These are phyloP conservation scores for Ligdia adustata DNA, from an alignment of 2,888 invertebrate genomes.

Conservation along the genomic window DNA sequence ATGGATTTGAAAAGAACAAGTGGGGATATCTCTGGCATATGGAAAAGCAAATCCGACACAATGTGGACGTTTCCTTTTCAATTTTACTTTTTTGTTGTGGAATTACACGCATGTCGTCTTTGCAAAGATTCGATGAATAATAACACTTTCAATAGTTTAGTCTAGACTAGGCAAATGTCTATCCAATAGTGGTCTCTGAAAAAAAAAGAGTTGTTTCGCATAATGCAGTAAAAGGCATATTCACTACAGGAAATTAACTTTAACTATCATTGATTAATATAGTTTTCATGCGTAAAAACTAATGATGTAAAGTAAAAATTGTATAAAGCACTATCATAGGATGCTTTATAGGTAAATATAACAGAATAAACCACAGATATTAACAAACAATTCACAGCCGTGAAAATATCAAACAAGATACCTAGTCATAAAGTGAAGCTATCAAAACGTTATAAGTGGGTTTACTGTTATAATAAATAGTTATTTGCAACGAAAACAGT, in stretches of 20 bases:
- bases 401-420: background rate
- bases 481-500: conserved; percentile 28
- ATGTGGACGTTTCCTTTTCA: conserved; percentile 10
- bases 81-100: conserved; percentile 2
- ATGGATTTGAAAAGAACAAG: background rate
- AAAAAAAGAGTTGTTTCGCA: background rate
- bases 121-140: conserved; percentile 8
- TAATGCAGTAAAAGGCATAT: no score
- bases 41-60: conserved; percentile 3
- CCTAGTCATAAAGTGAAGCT: conserved; percentile 5
- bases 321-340: no score
- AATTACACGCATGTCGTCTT: background rate
- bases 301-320: no score
- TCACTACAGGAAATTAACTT: no score
- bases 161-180: background rate
- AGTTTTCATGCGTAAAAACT: no score
- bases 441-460: conserved; percentile 20
- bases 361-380: no score
- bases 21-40: background rate
- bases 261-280: no score
- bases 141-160: conserved; percentile 1
- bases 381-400: background rate
- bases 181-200: background rate
- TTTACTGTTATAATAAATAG: conserved; percentile 18
- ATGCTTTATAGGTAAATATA: no score